Percentiles rank a stretch among this genome's conserved stretches.
Conservation (phyloP, 2,113 vertebrate species). For the Malurus alboscapulatus region DNA sequence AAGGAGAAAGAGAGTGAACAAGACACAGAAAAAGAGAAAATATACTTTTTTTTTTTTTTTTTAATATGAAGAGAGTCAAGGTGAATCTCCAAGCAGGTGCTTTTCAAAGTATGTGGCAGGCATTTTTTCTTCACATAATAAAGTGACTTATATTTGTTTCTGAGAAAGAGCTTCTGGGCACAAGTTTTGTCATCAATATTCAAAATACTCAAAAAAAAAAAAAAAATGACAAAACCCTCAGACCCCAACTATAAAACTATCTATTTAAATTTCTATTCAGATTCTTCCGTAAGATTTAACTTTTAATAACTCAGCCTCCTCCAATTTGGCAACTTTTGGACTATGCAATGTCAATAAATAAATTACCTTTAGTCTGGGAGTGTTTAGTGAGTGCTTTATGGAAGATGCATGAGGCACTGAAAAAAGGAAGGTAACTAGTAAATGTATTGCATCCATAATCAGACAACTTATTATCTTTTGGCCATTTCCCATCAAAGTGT, state of each 20-base stretch:
- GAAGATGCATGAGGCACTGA: background rate
- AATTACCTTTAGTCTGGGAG: background rate
- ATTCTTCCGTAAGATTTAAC: background rate
- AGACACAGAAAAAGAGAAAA: background rate
- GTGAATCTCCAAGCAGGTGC: accelerated
- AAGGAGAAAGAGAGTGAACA: background rate
- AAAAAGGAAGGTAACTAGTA: background rate
- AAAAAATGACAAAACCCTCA: background rate
- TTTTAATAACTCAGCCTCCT: background rate
- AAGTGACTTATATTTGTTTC: background rate
- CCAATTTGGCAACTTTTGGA: background rate
- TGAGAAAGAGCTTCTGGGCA: background rate
- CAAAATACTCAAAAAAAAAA: background rate
- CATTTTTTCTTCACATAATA: background rate
- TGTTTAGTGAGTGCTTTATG: background rate
- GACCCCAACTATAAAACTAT: background rate
- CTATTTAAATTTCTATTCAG: background rate
- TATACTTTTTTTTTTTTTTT: background rate
- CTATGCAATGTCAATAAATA: background rate
- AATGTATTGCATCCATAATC: background rate
- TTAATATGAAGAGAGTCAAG: background rate
- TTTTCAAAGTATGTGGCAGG: background rate
- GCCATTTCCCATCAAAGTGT: background rate
- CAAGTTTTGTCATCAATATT: background rate
- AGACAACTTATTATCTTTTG: background rate